These are phyloP conservation scores for Numida meleagris DNA, from an alignment of 2,113 vertebrate genomes.

Conservation along the genomic window DNA sequence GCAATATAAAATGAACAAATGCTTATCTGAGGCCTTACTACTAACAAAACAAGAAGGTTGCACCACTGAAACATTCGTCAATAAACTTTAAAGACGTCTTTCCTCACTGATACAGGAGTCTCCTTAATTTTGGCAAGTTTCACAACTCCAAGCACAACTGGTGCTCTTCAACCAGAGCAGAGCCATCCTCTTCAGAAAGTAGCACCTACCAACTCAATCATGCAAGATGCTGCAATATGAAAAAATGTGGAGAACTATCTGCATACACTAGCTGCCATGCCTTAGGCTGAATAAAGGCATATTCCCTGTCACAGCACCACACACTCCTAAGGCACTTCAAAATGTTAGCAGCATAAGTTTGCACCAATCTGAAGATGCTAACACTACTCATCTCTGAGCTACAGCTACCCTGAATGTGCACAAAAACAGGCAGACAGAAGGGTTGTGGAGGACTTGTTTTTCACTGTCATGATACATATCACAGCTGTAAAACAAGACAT, in stretches of 20 bases:
- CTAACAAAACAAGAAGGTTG: background rate
- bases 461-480: fast-evolving
- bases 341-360: background rate
- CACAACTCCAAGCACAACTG: background rate
- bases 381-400: background rate
- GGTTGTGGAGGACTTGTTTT: background rate
- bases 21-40: background rate
- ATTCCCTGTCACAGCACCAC: background rate
- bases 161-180: background rate
- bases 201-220: background rate
- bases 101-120: background rate
- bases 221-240: background rate
- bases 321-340: background rate
- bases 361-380: background rate
- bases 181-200: background rate
- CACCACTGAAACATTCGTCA: fast-evolving
- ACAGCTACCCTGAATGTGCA: fast-evolving
- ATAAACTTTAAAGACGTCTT: background rate
- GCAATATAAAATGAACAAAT: background rate
- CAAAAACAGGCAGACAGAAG: background rate
- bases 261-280: background rate
- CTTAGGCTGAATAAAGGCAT: background rate
- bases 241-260: background rate
- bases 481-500: fast-evolving
- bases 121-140: background rate